Evolutionary conservation across 1,140 invertebrate genomes (phyloP), one percentile per base, ranked within the genome.

Genomic region (Chrysopa pallens): DNA sequence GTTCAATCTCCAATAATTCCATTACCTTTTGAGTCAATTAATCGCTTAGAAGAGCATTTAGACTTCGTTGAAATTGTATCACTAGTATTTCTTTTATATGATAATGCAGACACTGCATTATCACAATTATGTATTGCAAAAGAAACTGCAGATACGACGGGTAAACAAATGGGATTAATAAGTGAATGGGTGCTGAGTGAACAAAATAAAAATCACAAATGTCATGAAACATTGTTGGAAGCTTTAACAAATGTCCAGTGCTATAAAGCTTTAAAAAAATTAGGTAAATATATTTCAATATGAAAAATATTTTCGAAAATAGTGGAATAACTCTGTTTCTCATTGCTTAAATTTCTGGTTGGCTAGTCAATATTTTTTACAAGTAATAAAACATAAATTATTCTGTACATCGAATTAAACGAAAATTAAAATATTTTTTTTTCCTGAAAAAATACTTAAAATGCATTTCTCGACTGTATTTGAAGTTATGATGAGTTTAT

Each of bases 231-330:
- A 45, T 39, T 56, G 11, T 14, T 56, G 0, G 56, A 56, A 44
- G 52, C 51, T 29, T 38, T 57, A 27, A 44, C 42, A 23, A 52
- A 54, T 31, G 52, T 56, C 15, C 51, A 56, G 44, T 53, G 55
- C 43, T 57, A 52, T 41, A 13, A 46, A 44, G 35, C 49, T 13
- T 28, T 57, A 13, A 46, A 36, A 36, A 38, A 42, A 15, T 48
- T 53, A 37, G 48, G 50, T 48, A 43, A 44, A 36, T 43, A 11
- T 39, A 8, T 17, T n/a, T n/a, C n/a, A n/a, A n/a, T n/a, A n/a
- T n/a, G n/a, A n/a, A n/a, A n/a, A n/a, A n/a, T n/a, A n/a, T n/a
- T n/a, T n/a, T n/a, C n/a, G n/a, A n/a, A n/a, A n/a, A n/a, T n/a
- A n/a, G n/a, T n/a, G n/a, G n/a, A n/a, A n/a, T n/a, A n/a, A n/a